Evolutionary conservation across 2,113 vertebrate genomes (phyloP).

Genomic region (Labeo catla): DNA sequence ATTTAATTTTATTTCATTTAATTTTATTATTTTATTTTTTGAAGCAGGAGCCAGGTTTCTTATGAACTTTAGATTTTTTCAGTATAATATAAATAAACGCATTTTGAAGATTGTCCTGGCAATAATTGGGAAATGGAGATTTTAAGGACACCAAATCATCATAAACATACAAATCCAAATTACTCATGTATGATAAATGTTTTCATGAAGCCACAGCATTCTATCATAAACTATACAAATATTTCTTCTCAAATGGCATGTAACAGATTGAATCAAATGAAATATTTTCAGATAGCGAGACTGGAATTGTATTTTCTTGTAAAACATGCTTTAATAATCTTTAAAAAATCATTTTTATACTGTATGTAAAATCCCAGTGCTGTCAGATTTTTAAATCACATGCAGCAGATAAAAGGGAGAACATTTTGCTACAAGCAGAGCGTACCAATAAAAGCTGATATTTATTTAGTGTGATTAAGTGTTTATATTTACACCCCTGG

Average conservation of each 20-base stretch:
- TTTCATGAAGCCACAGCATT: not conserved
- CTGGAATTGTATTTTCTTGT: not conserved
- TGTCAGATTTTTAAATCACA: not conserved
- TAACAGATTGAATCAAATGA: too few species aligned
- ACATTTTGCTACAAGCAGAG: not conserved
- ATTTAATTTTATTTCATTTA: too few species aligned
- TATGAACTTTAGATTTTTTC: too few species aligned
- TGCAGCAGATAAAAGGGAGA: not conserved
- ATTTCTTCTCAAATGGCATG: too few species aligned
- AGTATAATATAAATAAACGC: too few species aligned
- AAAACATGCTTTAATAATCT: not conserved
- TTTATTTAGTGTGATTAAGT: constrained; percentile 31
- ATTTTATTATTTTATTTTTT: too few species aligned
- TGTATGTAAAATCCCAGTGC: not conserved
- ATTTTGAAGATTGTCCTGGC: too few species aligned
- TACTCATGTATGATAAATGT: not conserved
- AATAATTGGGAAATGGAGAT: not conserved
- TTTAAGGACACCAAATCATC: not conserved
- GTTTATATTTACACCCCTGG: constrained; percentile 27
- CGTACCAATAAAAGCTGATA: not conserved
- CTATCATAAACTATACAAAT: too few species aligned
- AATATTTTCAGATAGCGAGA: too few species aligned
- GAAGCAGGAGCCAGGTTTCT: too few species aligned
- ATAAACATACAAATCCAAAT: not conserved
- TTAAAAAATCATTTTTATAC: not conserved